Percentiles rank a stretch among this genome's conserved stretches.
Conservation (phyloP, 2,888 invertebrate species). For the Rotaria sp. region DNA sequence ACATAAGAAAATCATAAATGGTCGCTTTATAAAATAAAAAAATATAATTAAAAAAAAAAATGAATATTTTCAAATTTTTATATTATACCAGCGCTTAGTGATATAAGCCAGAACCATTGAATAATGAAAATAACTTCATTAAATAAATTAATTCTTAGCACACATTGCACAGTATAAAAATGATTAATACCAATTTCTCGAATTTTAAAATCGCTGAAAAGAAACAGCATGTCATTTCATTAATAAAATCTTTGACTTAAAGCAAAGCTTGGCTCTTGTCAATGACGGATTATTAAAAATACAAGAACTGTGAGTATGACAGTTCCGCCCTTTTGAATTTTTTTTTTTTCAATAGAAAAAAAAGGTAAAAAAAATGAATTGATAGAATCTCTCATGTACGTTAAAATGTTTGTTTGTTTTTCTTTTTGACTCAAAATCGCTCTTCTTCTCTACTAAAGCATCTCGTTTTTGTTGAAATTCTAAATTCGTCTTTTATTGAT, state of each 20-base stretch:
- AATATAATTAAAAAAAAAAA: not conserved
- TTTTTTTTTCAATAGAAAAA: not conserved
- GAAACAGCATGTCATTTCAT: not conserved
- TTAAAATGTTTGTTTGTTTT: too few relatives aligned
- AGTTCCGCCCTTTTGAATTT: not conserved
- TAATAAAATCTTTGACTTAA: not conserved
- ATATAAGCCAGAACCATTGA: slow-evolving; percentile 39
- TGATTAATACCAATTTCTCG: slow-evolving; percentile 40
- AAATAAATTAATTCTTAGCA: slow-evolving; percentile 42
- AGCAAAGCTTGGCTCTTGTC: too few relatives aligned
- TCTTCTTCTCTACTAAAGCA: too few relatives aligned
- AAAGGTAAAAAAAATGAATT: too few relatives aligned
- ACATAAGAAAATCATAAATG: not conserved
- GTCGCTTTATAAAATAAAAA: not conserved
- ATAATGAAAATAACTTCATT: slow-evolving; percentile 40
- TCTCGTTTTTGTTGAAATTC: too few relatives aligned
- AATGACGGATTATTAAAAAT: too few relatives aligned
- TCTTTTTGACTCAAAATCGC: too few relatives aligned
- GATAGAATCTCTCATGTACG: too few relatives aligned
- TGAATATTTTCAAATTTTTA: not conserved
- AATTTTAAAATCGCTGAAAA: slow-evolving; percentile 42
- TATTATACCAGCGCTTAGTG: slow-evolving; percentile 20
- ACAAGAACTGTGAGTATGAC: too few relatives aligned
- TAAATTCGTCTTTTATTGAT: too few relatives aligned
- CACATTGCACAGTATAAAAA: slow-evolving; percentile 43